These are phyloP conservation scores for Kuschelorhynchus macadamiae DNA, from an alignment of 2,888 invertebrate species.

Conservation along the genomic window DNA sequence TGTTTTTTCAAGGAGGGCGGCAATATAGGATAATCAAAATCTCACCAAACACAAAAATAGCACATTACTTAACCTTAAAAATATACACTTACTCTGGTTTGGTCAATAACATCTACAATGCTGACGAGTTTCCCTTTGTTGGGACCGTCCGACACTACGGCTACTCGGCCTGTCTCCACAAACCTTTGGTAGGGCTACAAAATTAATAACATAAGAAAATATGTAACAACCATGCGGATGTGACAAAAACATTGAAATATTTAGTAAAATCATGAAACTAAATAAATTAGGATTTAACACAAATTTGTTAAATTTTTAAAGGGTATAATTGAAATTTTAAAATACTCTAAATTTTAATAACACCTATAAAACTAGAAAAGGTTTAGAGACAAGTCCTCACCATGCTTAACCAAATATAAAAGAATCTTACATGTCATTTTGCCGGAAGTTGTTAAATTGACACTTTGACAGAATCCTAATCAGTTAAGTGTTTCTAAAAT, in stretches of 20 bases:
- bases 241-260: slow-evolving; percentile 27
- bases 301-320: background rate
- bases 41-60: no score
- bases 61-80: slow-evolving; percentile 43
- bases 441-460: slow-evolving; percentile 28
- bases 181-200: slow-evolving; percentile 89
- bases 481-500: background rate
- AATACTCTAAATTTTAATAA: no score
- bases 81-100: slow-evolving; percentile 81
- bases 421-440: slow-evolving; percentile 20
- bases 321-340: background rate
- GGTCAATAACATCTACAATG: slow-evolving; percentile 97
- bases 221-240: slow-evolving; percentile 12
- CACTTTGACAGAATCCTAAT: slow-evolving; percentile 3
- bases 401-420: slow-evolving; percentile 36
- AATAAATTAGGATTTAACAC: background rate
- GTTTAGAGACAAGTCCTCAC: slow-evolving; percentile 22
- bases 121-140: slow-evolving; percentile 92
- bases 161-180: slow-evolving; percentile 98
- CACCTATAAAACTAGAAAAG: background rate
- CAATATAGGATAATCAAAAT: no score
- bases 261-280: background rate
- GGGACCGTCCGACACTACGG: slow-evolving; percentile 92
- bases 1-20: no score
- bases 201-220: slow-evolving; percentile 54